Evolutionary conservation across 2,888 invertebrate species (phyloP).

Genomic region (Eremobia ochroleuca): DNA sequence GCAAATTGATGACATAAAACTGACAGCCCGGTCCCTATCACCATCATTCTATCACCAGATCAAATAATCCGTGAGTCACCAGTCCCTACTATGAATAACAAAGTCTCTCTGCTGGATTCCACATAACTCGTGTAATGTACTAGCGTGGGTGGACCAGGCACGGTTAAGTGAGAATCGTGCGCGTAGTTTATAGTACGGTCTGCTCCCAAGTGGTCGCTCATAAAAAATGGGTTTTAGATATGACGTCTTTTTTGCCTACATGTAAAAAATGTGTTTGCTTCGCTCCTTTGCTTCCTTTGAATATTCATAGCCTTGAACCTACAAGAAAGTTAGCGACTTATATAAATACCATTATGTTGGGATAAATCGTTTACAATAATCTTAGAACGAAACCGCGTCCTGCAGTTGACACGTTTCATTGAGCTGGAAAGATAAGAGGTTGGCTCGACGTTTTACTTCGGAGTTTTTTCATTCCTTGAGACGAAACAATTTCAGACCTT

Average conservation of each 20-base stretch:
- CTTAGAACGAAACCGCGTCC: conserved; percentile 44
- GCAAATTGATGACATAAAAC: conserved; percentile 20
- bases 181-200: conserved; percentile 60
- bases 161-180: conserved; percentile 48
- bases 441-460: conserved; percentile 53
- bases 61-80: conserved; percentile 48
- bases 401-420: conserved; percentile 62
- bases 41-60: conserved; percentile 40
- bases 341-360: conserved; percentile 50
- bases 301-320: conserved; percentile 48
- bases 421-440: conserved; percentile 66
- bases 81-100: conserved; percentile 63
- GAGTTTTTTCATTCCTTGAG: conserved; percentile 43
- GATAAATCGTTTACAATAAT: conserved; percentile 61
- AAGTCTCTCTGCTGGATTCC: conserved; percentile 41
- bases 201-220: conserved; percentile 55
- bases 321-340: conserved; percentile 38
- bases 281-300: conserved; percentile 47
- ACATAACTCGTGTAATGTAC: conserved; percentile 55
- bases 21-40: conserved; percentile 11
- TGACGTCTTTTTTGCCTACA: conserved; percentile 58
- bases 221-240: conserved; percentile 62
- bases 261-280: conserved; percentile 60
- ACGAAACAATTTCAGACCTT: conserved; percentile 48
- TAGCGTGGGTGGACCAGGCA: conserved; percentile 23